phyloP scores from a whole-genome alignment of 2,888 invertebrate species.

The Idaea aversata region DNA sequence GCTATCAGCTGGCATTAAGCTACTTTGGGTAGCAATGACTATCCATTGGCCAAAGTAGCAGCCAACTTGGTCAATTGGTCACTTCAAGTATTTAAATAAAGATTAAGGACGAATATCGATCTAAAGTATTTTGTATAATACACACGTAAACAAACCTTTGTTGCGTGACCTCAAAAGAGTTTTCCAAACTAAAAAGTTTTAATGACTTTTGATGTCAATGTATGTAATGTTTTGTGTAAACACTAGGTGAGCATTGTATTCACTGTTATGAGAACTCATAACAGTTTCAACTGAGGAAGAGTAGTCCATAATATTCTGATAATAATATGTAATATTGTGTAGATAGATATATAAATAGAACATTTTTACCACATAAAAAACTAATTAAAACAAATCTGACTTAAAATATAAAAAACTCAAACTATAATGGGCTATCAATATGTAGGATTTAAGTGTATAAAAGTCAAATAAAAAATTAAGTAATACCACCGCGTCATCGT shows the following conservation, averaged over 20 bases:
- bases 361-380: no score
- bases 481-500: neutral
- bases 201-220: constrained; percentile 13
- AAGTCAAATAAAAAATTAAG: neutral
- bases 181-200: constrained; percentile 24
- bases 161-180: constrained; percentile 17
- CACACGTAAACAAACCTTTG: neutral
- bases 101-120: neutral
- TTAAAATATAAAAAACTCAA: no score
- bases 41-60: no score
- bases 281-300: neutral
- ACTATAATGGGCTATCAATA: no score
- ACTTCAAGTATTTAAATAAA: no score
- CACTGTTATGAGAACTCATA: neutral
- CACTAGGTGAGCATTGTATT: neutral
- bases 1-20: no score
- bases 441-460: neutral
- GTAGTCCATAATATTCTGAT: neutral
- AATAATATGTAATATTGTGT: no score
- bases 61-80: no score
- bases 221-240: constrained; percentile 13
- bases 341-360: no score
- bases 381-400: no score
- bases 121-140: neutral
- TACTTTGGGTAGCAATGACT: no score